Evolutionary conservation across 2,797 vertebrate species (phyloP), one percentile per base, ranked within the genome.

Genomic region (Neopelma chrysocephalum): DNA sequence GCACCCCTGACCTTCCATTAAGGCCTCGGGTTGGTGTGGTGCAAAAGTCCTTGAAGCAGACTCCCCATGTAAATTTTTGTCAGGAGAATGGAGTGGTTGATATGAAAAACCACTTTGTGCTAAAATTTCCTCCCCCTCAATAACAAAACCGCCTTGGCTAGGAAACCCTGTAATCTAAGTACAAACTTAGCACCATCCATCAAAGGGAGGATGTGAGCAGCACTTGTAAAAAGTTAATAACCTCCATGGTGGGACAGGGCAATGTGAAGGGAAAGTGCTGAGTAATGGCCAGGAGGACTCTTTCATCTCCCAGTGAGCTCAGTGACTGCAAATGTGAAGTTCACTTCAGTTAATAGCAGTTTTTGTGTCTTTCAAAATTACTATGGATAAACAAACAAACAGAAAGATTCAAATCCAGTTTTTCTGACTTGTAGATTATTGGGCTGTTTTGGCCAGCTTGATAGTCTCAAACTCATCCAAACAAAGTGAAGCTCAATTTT

Each of bases 201-300:
- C 94, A 96, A 94, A 95, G 68, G 80, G 81, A 96, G 95, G 95
- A 96, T 97, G 94, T 95, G 88, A 96, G 54, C 56, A 71, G 75
- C 0, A 0, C 92, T 93, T 93, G 94, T 95, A 97, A 96, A 94
- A 97, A 87, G 86, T 90, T 95, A 96, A 96, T 96, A 96, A 94
- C 75, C 88, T 95, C 85, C 36, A 16, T 75, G 90, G 94, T 94
- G 88, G 78, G 81, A 95, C 72, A 68, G 50, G 58, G 26, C 75
- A 92, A 54, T 0, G 6, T 0, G 0, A 93, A 87, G 92, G 42
- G 64, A 93, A 94, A 94, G 94, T 75, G 88, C 88, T 90, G 92
- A 96, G 89, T 71, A 96, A 66, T 1, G 2, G 75, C 81, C 94
- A 89, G 86, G 40, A 95, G 78, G n/a, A 82, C 75, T 61, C 79